These are phyloP conservation scores for Wasmannia auropunctata DNA, from an alignment of 1,140 invertebrate genomes.

Conservation along the genomic window DNA sequence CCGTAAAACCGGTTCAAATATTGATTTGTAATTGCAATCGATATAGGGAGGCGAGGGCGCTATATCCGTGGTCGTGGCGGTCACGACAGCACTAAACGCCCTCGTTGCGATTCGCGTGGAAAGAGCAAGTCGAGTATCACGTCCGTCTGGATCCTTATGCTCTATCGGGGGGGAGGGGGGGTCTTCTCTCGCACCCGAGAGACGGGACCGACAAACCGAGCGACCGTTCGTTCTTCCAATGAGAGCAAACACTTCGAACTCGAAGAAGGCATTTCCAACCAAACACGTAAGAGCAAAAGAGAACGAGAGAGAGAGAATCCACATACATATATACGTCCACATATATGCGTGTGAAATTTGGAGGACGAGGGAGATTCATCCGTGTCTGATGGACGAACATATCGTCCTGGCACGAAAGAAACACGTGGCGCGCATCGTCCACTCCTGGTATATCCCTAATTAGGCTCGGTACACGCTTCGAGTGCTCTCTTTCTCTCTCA, in stretches of 20 bases:
- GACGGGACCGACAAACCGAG: constrained; percentile 38
- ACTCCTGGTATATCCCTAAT: constrained; percentile 68
- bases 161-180: not conserved
- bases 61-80: not conserved
- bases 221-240: constrained; percentile 52
- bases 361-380: constrained; percentile 56
- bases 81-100: constrained; percentile 14
- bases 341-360: constrained; percentile 18
- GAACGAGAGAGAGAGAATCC: not conserved
- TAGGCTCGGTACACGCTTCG: constrained; percentile 69
- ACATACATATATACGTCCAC: not conserved
- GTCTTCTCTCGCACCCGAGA: constrained; percentile 28
- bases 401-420: constrained; percentile 53
- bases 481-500: constrained; percentile 54
- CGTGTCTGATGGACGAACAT: constrained; percentile 17
- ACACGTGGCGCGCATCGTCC: constrained; percentile 68
- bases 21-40: constrained; percentile 52
- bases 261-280: constrained; percentile 36
- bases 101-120: constrained; percentile 49
- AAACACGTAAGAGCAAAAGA: constrained; percentile 33
- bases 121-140: constrained; percentile 55
- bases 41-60: constrained; percentile 18
- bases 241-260: constrained; percentile 69
- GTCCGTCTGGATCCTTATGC: constrained; percentile 24
- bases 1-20: constrained; percentile 14